These are phyloP conservation scores for Eupeodes luniger DNA, from an alignment of 2,888 invertebrate genomes.

Conservation along the genomic window DNA sequence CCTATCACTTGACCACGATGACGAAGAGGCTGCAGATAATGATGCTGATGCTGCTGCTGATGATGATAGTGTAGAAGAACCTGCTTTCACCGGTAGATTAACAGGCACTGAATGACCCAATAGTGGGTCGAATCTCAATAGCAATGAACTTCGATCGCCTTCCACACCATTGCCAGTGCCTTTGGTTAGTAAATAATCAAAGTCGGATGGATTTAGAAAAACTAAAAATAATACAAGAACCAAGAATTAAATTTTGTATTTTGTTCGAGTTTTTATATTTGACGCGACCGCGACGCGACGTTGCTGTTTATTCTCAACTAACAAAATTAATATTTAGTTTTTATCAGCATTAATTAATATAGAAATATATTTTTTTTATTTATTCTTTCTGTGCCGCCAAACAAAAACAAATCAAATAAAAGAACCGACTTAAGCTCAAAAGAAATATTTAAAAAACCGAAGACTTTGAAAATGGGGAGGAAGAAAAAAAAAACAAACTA, in stretches of 20 bases:
- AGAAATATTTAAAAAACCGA: conserved; percentile 37
- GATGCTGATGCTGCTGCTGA: conserved; percentile 17
- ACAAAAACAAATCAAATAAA: conserved; percentile 65
- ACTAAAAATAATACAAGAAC: conserved; percentile 78
- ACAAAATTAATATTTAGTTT: conserved; percentile 21
- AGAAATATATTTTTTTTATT: conserved; percentile 41
- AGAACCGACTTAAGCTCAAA: conserved; percentile 25
- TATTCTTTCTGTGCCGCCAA: conserved; percentile 47
- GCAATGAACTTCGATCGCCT: conserved; percentile 82
- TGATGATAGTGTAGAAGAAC: conserved; percentile 57
- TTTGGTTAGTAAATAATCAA: conserved; percentile 84
- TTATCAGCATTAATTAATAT: conserved; percentile 51
- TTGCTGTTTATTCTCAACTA: conserved; percentile 45
- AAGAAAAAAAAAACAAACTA: conserved; percentile 48
- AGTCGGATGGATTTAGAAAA: conserved; percentile 83
- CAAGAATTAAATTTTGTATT: not conserved
- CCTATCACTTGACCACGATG: conserved; percentile 77
- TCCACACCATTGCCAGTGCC: conserved; percentile 81
- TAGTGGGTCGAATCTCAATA: conserved; percentile 84
- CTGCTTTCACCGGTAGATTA: conserved; percentile 78
- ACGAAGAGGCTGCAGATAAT: conserved; percentile 55
- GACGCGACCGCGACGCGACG: no score
- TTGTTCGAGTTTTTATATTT: conserved; percentile 1
- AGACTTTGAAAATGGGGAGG: conserved; percentile 54
- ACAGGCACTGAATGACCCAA: conserved; percentile 82